A percentile compares a stretch with the other conserved stretches of the same genome.
Evolutionary conservation across 1,140 invertebrate species (phyloP).

Genomic region (Drosophila willistoni): DNA sequence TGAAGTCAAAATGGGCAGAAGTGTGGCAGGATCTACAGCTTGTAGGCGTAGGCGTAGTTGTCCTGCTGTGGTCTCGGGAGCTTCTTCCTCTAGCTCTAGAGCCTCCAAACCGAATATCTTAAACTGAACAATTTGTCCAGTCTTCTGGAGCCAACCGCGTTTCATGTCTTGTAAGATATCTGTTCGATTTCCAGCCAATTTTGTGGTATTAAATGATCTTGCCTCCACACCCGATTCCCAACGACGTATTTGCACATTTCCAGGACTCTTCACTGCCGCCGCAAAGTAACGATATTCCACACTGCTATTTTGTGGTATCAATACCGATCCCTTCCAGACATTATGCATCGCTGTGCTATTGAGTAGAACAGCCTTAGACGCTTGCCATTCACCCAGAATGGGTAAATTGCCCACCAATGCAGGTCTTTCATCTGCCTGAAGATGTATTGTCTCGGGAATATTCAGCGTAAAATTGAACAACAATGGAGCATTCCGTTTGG

Average conservation of each 20-base stretch:
- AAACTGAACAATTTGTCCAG: slow-evolving; percentile 61
- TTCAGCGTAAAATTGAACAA: slow-evolving; percentile 64
- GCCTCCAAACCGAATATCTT: slow-evolving; percentile 66
- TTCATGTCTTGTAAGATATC: slow-evolving; percentile 61
- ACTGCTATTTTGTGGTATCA: slow-evolving; percentile 85
- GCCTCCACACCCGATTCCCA: slow-evolving; percentile 90
- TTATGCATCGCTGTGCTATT: slow-evolving; percentile 73
- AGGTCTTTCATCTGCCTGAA: slow-evolving; percentile 50
- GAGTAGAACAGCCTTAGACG: slow-evolving; percentile 54
- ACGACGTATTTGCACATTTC: slow-evolving; percentile 86
- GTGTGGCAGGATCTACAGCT: slow-evolving; percentile 57
- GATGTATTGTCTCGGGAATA: slow-evolving; percentile 15
- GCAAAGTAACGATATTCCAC: slow-evolving; percentile 89
- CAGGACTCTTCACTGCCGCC: slow-evolving; percentile 44
- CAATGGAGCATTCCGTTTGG: slow-evolving; percentile 66
- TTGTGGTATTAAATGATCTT: slow-evolving; percentile 86
- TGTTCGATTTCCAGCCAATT: slow-evolving; percentile 87
- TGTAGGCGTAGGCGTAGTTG: slow-evolving; percentile 71
- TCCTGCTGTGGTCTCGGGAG: background rate
- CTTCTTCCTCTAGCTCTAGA: slow-evolving; percentile 48
- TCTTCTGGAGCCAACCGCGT: slow-evolving; percentile 68
- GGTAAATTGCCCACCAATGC: slow-evolving; percentile 68
- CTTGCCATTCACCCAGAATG: slow-evolving; percentile 59
- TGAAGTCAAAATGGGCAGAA: slow-evolving; percentile 66
- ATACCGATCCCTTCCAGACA: slow-evolving; percentile 80